Evolutionary conservation across 2,797 vertebrate genomes (phyloP).

Genomic region (Poecilia wingei): DNA sequence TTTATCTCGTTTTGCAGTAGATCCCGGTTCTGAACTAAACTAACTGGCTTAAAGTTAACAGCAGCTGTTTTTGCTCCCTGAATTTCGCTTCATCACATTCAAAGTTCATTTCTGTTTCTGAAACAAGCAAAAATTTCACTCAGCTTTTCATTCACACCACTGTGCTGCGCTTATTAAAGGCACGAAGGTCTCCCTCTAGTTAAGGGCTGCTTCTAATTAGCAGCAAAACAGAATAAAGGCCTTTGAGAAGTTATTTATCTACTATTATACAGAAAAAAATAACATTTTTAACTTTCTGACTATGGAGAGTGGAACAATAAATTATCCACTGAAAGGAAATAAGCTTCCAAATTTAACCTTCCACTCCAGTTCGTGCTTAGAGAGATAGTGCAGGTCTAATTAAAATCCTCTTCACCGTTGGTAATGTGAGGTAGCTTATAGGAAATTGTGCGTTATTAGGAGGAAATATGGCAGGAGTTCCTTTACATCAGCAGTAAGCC

Average conservation of each 20-base stretch:
- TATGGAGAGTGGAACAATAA: neutral
- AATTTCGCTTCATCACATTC: neutral
- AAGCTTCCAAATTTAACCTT: neutral
- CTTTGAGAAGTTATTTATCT: neutral
- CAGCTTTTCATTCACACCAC: neutral
- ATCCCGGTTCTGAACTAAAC: neutral
- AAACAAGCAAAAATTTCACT: neutral
- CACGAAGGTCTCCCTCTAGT: neutral
- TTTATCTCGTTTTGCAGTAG: neutral
- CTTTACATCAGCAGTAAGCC: neutral
- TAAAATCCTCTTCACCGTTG: neutral
- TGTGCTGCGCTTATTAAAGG: neutral
- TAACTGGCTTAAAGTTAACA: neutral
- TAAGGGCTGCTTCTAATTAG: neutral
- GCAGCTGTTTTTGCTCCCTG: neutral
- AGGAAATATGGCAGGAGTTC: neutral
- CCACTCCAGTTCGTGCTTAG: neutral
- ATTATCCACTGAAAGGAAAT: neutral
- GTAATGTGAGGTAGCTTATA: constrained; percentile 10
- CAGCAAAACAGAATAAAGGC: neutral
- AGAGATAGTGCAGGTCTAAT: neutral
- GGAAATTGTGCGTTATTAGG: constrained; percentile 8
- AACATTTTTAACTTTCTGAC: neutral
- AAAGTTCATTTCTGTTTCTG: neutral
- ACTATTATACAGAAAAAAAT: neutral